Conservation (phyloP, 2,888 invertebrate genomes). For the Lymantria monacha region DNA sequence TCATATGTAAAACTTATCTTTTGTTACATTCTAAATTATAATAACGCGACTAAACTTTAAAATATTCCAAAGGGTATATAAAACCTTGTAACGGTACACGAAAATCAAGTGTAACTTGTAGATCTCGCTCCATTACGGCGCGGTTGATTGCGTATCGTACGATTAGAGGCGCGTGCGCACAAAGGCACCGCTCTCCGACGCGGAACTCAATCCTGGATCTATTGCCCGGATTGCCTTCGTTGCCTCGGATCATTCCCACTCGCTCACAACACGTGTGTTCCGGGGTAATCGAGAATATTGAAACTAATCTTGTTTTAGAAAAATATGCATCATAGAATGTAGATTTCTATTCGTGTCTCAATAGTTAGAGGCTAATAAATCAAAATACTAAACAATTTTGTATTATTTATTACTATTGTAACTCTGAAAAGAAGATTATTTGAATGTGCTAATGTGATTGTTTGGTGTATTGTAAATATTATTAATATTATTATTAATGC, state of each 20-base stretch:
- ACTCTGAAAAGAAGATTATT: no score
- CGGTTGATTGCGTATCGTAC: constrained; percentile 63
- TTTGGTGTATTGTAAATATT: no score
- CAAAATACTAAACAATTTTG: not conserved
- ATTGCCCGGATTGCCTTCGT: constrained; percentile 23
- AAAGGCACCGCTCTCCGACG: constrained; percentile 58
- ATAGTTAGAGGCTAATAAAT: not conserved
- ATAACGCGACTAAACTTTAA: not conserved
- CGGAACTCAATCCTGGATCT: constrained; percentile 50
- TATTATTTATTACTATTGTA: no score
- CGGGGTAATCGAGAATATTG: constrained; percentile 36
- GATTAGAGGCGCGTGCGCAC: constrained; percentile 66
- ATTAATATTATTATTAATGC: no score
- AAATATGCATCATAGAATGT: constrained; percentile 2
- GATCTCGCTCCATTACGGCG: constrained; percentile 43
- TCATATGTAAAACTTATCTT: not conserved
- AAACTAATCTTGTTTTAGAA: constrained; percentile 29
- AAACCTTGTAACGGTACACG: not conserved
- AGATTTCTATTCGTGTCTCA: not conserved
- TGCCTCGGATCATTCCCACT: constrained; percentile 36
- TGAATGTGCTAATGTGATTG: no score
- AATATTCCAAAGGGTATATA: not conserved
- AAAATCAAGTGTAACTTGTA: constrained; percentile 12
- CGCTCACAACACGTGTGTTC: constrained; percentile 44
- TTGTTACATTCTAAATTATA: not conserved